These are phyloP conservation scores for Nasonovia ribisnigri DNA, from an alignment of 2,888 invertebrate species.

Conservation along the genomic window DNA sequence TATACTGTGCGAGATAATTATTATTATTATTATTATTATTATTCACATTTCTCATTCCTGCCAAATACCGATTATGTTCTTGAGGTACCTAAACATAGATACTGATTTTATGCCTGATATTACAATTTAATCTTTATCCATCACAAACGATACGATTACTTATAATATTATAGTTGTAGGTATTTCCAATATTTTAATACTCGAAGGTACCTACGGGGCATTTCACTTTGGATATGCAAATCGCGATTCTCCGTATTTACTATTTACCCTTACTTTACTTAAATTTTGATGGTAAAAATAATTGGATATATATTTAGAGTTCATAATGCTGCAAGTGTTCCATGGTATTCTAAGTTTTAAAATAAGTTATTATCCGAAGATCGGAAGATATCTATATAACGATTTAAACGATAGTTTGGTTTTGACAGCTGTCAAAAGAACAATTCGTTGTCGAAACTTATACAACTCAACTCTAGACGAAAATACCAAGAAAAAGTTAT, in stretches of 20 bases:
- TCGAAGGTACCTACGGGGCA: neutral
- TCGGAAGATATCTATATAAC: neutral
- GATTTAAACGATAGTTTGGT: conserved; percentile 45
- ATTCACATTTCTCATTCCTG: too few species aligned
- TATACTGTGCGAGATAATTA: too few species aligned
- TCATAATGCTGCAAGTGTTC: neutral
- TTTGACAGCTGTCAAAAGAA: conserved; percentile 53
- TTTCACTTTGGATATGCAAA: neutral
- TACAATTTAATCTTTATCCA: neutral
- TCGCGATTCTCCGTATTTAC: neutral
- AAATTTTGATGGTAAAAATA: neutral
- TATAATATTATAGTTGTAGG: neutral
- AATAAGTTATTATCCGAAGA: conserved; percentile 46
- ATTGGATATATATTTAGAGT: neutral
- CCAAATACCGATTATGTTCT: too few species aligned
- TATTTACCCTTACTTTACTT: neutral
- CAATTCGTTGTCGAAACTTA: conserved; percentile 40
- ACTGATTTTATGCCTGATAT: neutral
- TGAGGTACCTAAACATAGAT: neutral
- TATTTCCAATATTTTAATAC: neutral
- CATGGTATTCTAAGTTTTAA: conserved; percentile 24
- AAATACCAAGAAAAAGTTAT: conserved; percentile 11
- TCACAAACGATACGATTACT: neutral
- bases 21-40: too few species aligned
- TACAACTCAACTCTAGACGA: neutral